Conservation (phyloP, 2,797 vertebrate genomes). For the Malurus splendens region DNA sequence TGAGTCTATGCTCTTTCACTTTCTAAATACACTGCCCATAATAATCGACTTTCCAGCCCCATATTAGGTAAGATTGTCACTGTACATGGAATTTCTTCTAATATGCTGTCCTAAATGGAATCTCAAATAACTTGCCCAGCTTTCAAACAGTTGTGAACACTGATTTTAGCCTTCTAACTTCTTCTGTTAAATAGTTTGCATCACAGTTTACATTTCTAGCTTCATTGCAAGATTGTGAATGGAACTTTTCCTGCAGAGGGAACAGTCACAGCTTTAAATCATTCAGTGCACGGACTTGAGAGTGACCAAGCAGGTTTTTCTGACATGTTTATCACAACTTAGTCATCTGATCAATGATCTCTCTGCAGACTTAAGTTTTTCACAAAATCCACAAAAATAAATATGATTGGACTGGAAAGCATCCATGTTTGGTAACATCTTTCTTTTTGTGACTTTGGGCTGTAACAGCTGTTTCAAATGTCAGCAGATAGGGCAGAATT, state of each 20-base stretch:
- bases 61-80: not conserved
- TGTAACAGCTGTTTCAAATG: slow-evolving; percentile 54
- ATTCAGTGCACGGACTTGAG: not conserved
- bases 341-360: slow-evolving; percentile 1
- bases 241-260: not conserved
- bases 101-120: not conserved
- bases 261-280: not conserved
- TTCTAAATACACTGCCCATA: not conserved
- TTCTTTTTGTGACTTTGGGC: slow-evolving; percentile 16
- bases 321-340: not conserved
- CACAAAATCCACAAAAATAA: slow-evolving; percentile 4
- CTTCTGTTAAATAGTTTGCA: not conserved
- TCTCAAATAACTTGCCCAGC: not conserved
- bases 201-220: not conserved
- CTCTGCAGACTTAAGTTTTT: slow-evolving; percentile 4
- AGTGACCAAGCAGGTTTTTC: not conserved
- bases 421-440: slow-evolving; percentile 17
- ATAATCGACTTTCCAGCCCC: not conserved
- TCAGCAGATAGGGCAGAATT: slow-evolving; percentile 37
- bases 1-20: not conserved
- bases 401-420: slow-evolving; percentile 17
- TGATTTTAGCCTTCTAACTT: not conserved
- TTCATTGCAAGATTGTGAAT: not conserved
- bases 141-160: not conserved
- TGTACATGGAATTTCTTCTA: not conserved